Evolutionary conservation across 2,113 vertebrate genomes (phyloP), one percentile per base, ranked within the genome.

Genomic region (Cololabis saira): DNA sequence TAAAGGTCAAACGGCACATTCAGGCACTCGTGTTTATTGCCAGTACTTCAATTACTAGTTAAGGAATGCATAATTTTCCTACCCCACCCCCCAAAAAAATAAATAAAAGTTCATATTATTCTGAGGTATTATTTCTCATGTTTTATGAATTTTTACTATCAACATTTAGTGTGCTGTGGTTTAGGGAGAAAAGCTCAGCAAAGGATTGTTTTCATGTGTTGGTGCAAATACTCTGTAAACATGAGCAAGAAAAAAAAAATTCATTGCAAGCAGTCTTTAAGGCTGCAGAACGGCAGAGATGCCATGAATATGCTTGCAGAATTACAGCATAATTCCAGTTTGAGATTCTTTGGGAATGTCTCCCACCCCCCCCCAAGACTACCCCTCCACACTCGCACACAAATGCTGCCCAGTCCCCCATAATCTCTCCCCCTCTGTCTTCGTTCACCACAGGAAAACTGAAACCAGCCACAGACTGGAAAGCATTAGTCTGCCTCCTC

Each of bases 381-480:
- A 43, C 12, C 42, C 75, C 41, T 48, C 21, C 55, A 63, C 52
- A 18, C 59, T 5, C 53, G 16, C 52, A 64, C 67, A 50, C 47
- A 57, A 58, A 54, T 58, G 72, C 62, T 63, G 37, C 53, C 64
- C 43, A 58, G 62, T 74, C 55, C 49, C 67, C 61, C 60, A 62
- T 55, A 74, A 52, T 43, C 57, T 59, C 51, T 27, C 70, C 64
- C 55, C 54, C 21, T 63, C 76, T 37, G 60, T 71, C 63, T 59
- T 65, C 58, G 22, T 86, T 77, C 73, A 86, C 76, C 78, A 44
- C 85, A 82, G 55, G 85, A 86, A 89, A 91, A 87, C 79, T 83
- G 81, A 89, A 88, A 87, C 87, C 79, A 85, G 83, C 87, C 85
- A 87, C 79, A 75, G 81, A 90, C 85, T 88, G 88, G 85, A 88